Percentiles rank a stretch among this genome's conserved stretches.
phyloP scores from a whole-genome alignment of 2,797 vertebrate species.

The Pachyuromys duprasi region DNA sequence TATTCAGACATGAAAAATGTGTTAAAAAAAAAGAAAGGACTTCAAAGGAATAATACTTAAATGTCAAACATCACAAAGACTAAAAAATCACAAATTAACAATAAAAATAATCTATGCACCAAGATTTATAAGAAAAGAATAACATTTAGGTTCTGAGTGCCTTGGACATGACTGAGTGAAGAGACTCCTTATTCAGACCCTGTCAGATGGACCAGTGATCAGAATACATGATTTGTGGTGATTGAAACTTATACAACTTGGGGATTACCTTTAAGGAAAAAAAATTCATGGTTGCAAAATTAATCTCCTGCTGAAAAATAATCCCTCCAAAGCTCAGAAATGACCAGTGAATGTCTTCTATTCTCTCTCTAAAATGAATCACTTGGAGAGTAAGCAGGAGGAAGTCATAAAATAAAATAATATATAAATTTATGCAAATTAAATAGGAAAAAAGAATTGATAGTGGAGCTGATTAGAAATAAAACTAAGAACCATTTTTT shows the following conservation, averaged over 20 bases:
- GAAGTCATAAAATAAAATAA: neutral
- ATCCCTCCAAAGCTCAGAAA: neutral
- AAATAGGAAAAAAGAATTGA: neutral
- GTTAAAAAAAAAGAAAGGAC: neutral
- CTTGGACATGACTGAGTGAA: neutral
- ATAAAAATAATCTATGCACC: neutral
- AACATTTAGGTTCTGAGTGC: neutral
- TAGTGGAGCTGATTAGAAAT: neutral
- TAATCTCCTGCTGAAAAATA: neutral
- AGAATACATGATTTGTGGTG: neutral
- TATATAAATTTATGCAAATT: neutral
- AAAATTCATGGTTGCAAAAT: neutral
- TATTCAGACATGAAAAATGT: neutral
- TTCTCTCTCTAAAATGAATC: neutral
- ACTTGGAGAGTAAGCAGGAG: neutral
- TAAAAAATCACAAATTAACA: slow-evolving; percentile 22
- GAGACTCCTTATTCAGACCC: neutral
- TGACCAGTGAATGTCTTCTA: neutral
- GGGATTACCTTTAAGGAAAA: neutral
- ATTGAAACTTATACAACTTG: neutral
- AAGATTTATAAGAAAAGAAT: neutral
- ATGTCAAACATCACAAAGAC: neutral
- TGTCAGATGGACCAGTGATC: neutral
- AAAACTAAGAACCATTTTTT: slow-evolving; percentile 6
- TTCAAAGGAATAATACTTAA: neutral